Evolutionary conservation across 2,888 invertebrate species (phyloP).

Genomic region (Lomographa bimaculata): DNA sequence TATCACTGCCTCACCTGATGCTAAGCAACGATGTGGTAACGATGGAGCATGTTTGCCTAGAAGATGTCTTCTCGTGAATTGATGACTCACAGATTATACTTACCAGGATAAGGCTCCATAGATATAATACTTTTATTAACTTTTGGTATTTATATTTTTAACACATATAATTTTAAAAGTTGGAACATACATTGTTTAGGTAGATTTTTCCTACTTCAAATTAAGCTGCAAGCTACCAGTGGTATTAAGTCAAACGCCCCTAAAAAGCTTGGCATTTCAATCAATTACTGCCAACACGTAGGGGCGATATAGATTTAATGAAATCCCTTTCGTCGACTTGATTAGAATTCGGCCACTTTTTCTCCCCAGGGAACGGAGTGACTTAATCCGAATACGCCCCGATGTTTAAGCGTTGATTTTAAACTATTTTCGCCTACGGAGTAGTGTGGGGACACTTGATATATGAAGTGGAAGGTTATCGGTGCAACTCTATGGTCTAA

Average conservation of each 20-base stretch:
- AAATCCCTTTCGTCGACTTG: slow-evolving; percentile 68
- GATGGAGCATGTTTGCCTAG: too few species aligned
- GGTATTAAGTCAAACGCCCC: slow-evolving; percentile 29
- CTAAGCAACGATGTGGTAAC: too few species aligned
- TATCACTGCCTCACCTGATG: too few species aligned
- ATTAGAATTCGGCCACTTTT: slow-evolving; percentile 71
- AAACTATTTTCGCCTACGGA: slow-evolving; percentile 70
- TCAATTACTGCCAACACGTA: slow-evolving; percentile 79
- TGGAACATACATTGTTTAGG: too few species aligned
- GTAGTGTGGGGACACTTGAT: slow-evolving; percentile 31
- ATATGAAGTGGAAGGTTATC: slow-evolving; percentile 28
- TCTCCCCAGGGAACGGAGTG: slow-evolving; percentile 59
- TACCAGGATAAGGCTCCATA: too few species aligned
- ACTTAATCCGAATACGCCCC: slow-evolving; percentile 74
- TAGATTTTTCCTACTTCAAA: too few species aligned
- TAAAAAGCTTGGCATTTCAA: slow-evolving; percentile 56
- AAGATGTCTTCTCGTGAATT: too few species aligned
- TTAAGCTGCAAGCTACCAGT: too few species aligned
- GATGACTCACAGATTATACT: too few species aligned
- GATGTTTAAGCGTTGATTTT: slow-evolving; percentile 73
- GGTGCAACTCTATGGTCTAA: neutral
- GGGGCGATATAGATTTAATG: slow-evolving; percentile 77
- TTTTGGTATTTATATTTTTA: too few species aligned
- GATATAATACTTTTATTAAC: too few species aligned
- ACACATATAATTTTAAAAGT: too few species aligned